Evolutionary conservation across 2,113 vertebrate species (phyloP), one percentile per base, ranked within the genome.

Genomic region (Rallus limicola): DNA sequence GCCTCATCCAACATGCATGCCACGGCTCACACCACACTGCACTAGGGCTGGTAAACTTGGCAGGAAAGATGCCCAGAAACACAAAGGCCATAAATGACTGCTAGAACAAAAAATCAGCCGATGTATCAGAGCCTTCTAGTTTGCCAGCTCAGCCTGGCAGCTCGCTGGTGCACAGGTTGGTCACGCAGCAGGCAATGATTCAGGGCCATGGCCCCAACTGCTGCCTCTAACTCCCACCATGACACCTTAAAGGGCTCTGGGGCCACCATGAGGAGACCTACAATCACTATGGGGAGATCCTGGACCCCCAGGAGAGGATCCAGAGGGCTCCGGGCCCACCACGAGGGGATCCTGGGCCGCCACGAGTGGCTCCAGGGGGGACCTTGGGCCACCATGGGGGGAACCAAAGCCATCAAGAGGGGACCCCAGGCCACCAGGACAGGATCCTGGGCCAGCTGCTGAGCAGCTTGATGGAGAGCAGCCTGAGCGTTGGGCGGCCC

Each of bases 1-100:
- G 33, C 44, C 28, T 4, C 0, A 11, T 4, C 42, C 19, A 16
- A 34, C 34, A 15, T 1, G 2, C 64, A 8, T 19, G 31, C 25
- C 60, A 46, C 0, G 0, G 65, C 81, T 80, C 13, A 0, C 48
- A 25, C 64, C 18, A 82, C 40, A 17, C 9, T 3, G 46, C 9
- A 5, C 59, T 19, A 40, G 21, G 28, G 50, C 65, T 38, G 62
- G 31, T 11, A 63, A 13, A 44, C 63, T 34, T 1, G 4, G 48
- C 52, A 38, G 75, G 52, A 59, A 58, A 68, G 42, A 79, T 34
- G 82, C 65, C 48, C 50, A 21, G 33, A 74, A 60, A 50, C 76
- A 77, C 3, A 3, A 58, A 74, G 91, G 58, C 56, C 72, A 70
- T 15, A 84, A 86, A 78, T 5, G 52, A 89, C 13, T 5, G 4